phyloP scores from a whole-genome alignment of 1,140 invertebrate species.

The Panagrolaimus sp. region DNA sequence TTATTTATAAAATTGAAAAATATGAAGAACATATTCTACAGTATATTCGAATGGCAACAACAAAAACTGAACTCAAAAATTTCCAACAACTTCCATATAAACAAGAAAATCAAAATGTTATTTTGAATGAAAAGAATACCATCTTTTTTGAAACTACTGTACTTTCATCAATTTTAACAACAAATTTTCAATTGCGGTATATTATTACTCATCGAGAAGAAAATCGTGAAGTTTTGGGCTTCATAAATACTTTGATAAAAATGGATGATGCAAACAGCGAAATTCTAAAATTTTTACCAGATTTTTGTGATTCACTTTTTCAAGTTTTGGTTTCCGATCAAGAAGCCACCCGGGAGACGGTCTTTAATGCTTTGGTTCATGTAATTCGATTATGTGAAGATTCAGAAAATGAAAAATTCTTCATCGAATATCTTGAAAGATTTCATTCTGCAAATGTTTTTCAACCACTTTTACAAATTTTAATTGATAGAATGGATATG shows the following conservation, averaged over 20 bases:
- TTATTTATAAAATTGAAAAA: slow-evolving; percentile 78
- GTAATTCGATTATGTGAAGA: not conserved
- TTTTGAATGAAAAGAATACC: not conserved
- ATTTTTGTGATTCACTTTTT: slow-evolving; percentile 82
- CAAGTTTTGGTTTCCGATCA: not conserved
- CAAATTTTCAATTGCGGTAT: not conserved
- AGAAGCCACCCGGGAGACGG: slow-evolving; percentile 65
- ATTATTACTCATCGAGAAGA: not conserved
- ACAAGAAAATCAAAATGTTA: not conserved
- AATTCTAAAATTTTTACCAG: slow-evolving; percentile 72
- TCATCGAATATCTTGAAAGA: not conserved
- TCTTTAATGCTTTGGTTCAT: not conserved
- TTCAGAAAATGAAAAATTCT: not conserved
- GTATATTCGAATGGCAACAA: slow-evolving; percentile 74
- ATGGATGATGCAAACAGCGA: slow-evolving; percentile 16
- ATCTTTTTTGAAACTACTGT: not conserved
- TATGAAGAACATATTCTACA: slow-evolving; percentile 68
- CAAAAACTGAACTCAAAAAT: slow-evolving; percentile 63
- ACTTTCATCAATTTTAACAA: not conserved
- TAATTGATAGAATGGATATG: no score
- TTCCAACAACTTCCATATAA: not conserved
- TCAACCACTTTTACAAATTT: not conserved
- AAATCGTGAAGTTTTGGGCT: not conserved
- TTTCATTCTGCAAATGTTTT: not conserved
- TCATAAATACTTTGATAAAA: not conserved